Conservation (phyloP, 2,888 invertebrate species). For the Brachylomia viminalis region DNA sequence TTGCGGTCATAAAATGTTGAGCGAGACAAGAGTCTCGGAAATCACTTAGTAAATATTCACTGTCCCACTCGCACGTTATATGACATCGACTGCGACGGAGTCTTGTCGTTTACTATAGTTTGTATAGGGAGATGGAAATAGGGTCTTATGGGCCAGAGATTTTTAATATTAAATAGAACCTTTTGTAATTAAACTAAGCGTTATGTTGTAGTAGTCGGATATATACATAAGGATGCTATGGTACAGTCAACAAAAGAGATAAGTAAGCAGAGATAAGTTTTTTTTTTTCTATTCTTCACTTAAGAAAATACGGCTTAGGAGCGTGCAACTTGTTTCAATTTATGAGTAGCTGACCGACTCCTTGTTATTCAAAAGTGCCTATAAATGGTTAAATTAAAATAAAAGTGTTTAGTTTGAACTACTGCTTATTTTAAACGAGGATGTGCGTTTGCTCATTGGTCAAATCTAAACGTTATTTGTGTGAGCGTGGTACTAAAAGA, state of each 20-base stretch:
- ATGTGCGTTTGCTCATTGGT: background rate
- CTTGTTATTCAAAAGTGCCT: too few species aligned
- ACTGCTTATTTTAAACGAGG: too few species aligned
- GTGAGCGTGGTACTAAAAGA: background rate
- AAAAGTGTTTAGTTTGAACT: background rate
- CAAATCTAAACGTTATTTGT: background rate
- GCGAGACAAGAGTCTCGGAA: background rate
- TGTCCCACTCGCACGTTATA: background rate
- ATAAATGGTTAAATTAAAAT: background rate
- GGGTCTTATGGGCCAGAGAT: conserved; percentile 10
- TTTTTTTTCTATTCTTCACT: background rate
- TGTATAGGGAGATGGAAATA: background rate
- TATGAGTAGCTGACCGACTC: background rate
- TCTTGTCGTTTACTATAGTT: conserved; percentile 14
- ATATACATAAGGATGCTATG: conserved; percentile 17
- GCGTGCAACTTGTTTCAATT: background rate
- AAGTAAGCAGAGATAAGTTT: background rate
- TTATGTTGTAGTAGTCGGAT: conserved; percentile 23
- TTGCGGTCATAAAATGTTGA: conserved; percentile 5
- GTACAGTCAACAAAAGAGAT: conserved; percentile 7
- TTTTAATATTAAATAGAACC: conserved; percentile 17
- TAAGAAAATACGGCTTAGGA: background rate
- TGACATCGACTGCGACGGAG: background rate
- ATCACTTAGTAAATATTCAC: background rate
- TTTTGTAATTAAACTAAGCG: conserved; percentile 19